Evolutionary conservation across 2,797 vertebrate species (phyloP), one percentile per base, ranked within the genome.

Genomic region (Enteromius argenteus): DNA sequence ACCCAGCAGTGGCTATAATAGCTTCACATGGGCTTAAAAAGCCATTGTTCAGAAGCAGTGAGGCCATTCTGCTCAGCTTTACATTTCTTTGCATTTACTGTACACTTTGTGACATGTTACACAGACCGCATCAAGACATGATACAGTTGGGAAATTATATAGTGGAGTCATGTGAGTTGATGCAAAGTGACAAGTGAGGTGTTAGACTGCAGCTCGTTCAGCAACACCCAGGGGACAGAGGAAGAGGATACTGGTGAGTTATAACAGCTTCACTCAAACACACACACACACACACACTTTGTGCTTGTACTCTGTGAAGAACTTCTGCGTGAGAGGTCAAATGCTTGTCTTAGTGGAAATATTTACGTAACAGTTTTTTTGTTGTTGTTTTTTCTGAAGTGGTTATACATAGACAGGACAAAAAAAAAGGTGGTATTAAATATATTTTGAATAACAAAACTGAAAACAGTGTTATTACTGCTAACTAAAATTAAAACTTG

Each of bases 61-160:
- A 2, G 0, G 0, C 60, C 21, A 32, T 35, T 62, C 13, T 15
- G 51, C 23, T 71, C 4, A 19, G 4, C 19, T 73, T 73, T 76
- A 23, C 7, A 35, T 74, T 21, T 53, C 30, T 53, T 53, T 72
- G 46, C 23, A 51, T 37, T 64, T 23, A 58, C 58, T 27, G 39
- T n/a, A 23, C 4, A 49, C 53, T 46, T 62, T 64, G 42, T 46
- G 32, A 72, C 37, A 60, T 39, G n/a, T 80, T 27, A 68, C 53
- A 42, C 23, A 62, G 67, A 44, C 19, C 17, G 32, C 1, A 9
- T 60, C 6, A 72, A 71, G 23, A 23, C n/a, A 58, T 7, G 19
- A 72, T 9, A 56, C 79, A 51, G 21, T 42, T 35, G 68, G 69
- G 56, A 81, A 81, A 62, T 81, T 73, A 13, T 8, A 68, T 56